phyloP scores from a whole-genome alignment of 2,113 vertebrate species.

The Limanda limanda region DNA sequence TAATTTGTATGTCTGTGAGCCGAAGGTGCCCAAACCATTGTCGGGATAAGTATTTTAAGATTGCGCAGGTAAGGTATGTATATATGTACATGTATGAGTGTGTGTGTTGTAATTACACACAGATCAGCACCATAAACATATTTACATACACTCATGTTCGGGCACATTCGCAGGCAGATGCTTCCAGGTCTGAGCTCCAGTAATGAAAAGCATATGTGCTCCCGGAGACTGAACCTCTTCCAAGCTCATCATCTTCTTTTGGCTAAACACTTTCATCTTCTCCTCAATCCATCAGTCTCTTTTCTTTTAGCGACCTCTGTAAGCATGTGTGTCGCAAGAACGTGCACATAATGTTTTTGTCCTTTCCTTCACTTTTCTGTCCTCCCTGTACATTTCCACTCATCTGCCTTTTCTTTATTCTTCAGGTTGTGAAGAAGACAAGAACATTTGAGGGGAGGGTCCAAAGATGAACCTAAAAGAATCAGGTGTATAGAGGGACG shows the following conservation, averaged over 20 bases:
- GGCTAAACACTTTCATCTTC: conserved; percentile 66
- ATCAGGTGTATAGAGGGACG: not conserved
- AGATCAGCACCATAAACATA: conserved; percentile 30
- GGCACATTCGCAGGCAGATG: conserved; percentile 52
- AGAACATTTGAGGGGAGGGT: conserved; percentile 2
- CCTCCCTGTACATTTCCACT: conserved; percentile 36
- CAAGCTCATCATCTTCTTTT: conserved; percentile 68
- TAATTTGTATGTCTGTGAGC: not conserved
- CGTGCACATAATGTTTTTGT: conserved; percentile 16
- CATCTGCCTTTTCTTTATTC: conserved; percentile 8
- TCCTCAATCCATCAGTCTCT: conserved; percentile 55
- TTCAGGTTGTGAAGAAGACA: conserved; percentile 23
- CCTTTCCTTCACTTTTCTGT: conserved; percentile 35
- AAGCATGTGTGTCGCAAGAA: conserved; percentile 27
- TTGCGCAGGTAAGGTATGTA: not conserved
- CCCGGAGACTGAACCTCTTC: conserved; percentile 61
- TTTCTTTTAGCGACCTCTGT: conserved; percentile 32
- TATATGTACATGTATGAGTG: not conserved
- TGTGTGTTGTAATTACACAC: conserved; percentile 5
- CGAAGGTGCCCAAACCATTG: conserved; percentile 10
- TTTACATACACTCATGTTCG: conserved; percentile 37
- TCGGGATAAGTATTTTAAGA: not conserved
- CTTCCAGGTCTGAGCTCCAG: conserved; percentile 66
- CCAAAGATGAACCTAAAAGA: conserved; percentile 2
- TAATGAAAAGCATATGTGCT: conserved; percentile 79